Conservation (phyloP, 2,113 vertebrate genomes). For the Ahaetulla prasina region DNA sequence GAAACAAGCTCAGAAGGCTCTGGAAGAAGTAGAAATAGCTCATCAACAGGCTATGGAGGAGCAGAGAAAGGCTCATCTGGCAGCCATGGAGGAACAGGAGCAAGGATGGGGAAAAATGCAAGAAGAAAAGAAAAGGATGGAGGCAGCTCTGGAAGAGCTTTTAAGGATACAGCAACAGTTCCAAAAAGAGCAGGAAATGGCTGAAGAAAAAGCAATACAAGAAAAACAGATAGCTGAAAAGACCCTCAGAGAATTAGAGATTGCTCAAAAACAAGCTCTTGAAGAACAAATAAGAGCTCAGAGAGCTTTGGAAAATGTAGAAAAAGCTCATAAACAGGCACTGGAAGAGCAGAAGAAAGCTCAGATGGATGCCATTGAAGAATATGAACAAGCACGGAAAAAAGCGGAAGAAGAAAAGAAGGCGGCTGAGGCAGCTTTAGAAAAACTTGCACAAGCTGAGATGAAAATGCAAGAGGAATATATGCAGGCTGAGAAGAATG, state of each 20-base stretch:
- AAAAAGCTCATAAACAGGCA: neutral
- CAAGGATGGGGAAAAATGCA: neutral
- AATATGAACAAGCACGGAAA: neutral
- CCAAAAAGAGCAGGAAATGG: neutral
- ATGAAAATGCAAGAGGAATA: neutral
- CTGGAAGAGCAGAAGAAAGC: neutral
- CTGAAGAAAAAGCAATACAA: slow-evolving; percentile 1
- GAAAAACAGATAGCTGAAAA: neutral
- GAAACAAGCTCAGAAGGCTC: neutral
- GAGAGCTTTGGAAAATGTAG: neutral
- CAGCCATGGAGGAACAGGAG: neutral
- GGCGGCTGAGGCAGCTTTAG: neutral
- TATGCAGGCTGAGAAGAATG: neutral
- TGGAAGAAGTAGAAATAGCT: neutral
- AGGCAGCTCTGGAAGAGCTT: neutral
- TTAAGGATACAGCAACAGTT: neutral
- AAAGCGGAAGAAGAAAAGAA: neutral
- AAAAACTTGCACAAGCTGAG: neutral
- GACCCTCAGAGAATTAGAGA: neutral
- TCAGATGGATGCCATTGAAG: neutral
- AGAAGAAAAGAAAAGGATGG: neutral
- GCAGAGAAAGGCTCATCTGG: neutral
- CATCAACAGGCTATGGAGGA: neutral
- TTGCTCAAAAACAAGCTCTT: neutral
- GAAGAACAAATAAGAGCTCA: neutral